Percentiles rank a stretch among this genome's conserved stretches.
Conservation (phyloP, 2,113 vertebrate species). For the Anoplopoma fimbria region DNA sequence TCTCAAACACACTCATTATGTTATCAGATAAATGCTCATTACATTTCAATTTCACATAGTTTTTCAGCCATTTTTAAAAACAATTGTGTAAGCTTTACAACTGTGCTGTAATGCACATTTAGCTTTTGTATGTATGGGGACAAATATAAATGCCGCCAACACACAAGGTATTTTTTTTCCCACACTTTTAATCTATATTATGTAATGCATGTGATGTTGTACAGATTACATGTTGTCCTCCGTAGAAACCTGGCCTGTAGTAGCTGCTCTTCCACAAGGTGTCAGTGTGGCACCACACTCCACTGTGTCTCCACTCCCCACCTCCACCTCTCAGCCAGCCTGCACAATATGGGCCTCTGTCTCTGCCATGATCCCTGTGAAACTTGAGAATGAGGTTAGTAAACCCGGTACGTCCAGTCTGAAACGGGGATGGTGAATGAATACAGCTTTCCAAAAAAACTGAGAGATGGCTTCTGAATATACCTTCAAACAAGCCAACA, state of each 20-base stretch:
- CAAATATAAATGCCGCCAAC: background rate
- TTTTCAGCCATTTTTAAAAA: background rate
- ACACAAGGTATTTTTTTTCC: background rate
- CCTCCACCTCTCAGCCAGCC: background rate
- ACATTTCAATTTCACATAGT: background rate
- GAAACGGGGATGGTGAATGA: slow-evolving; percentile 8
- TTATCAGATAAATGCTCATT: background rate
- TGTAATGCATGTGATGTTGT: background rate
- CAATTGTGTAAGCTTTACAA: background rate
- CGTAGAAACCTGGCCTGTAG: background rate
- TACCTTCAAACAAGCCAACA: background rate
- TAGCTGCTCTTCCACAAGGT: slow-evolving; percentile 53
- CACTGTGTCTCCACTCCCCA: background rate
- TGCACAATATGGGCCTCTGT: slow-evolving; percentile 41
- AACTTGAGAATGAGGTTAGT: slow-evolving; percentile 39
- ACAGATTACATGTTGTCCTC: background rate
- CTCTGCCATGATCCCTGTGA: slow-evolving; percentile 23
- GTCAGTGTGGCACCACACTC: slow-evolving; percentile 51
- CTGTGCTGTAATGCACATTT: background rate
- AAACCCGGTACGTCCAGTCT: background rate
- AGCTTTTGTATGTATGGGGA: background rate
- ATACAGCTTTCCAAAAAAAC: background rate
- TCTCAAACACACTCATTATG: background rate
- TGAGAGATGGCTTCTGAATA: background rate
- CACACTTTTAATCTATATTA: background rate